Evolutionary conservation across 1,140 invertebrate species (phyloP).

Genomic region (Lucilia cuprina): DNA sequence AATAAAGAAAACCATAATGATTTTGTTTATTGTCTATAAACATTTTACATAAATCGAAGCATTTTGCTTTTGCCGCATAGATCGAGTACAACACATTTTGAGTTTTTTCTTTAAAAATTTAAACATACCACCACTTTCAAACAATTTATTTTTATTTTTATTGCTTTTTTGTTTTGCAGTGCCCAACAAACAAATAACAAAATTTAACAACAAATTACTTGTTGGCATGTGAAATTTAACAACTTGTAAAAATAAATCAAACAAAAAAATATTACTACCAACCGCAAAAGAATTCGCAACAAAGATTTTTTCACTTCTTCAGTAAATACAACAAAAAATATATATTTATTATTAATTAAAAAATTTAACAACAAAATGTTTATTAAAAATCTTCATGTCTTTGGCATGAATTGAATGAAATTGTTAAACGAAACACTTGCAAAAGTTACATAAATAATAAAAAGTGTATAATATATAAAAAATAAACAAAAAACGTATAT

Average conservation of each 20-base stretch:
- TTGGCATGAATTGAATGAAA: neutral
- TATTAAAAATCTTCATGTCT: neutral
- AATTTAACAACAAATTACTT: neutral
- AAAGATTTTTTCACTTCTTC: neutral
- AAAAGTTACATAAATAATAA: slow-evolving; percentile 17
- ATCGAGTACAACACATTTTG: neutral
- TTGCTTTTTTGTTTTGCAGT: neutral
- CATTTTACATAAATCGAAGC: neutral
- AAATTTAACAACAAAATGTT: slow-evolving; percentile 29
- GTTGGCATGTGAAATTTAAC: neutral
- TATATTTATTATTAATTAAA: slow-evolving; percentile 1
- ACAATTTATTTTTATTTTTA: neutral
- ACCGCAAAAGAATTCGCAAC: neutral
- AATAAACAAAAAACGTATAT: neutral
- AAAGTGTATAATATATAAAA: neutral
- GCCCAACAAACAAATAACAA: neutral
- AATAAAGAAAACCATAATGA: neutral
- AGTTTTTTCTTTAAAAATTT: too few species aligned
- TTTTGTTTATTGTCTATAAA: neutral
- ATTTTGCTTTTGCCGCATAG: neutral
- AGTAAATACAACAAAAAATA: neutral
- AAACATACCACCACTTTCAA: too few species aligned
- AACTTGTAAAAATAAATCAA: neutral
- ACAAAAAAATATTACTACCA: neutral
- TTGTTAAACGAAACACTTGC: neutral